Evolutionary conservation across 1,140 invertebrate species (phyloP).

Genomic region (Pachyrhynchus sulphureomaculatus): DNA sequence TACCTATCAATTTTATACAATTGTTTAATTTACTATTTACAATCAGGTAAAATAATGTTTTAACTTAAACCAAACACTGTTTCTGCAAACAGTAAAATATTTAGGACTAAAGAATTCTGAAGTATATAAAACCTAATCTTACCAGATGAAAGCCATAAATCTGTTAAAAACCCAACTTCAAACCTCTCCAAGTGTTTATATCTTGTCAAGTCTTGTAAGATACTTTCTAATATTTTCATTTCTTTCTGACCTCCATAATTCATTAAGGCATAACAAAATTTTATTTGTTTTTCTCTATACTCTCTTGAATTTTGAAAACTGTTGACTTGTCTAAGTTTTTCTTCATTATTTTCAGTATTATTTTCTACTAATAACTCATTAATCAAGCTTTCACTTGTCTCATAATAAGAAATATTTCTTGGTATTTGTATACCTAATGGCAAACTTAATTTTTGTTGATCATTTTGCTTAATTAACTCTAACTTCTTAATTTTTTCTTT

Average conservation of each 20-base stretch:
- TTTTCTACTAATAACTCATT: conserved; percentile 15
- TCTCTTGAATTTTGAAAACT: neutral
- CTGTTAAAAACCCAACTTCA: conserved; percentile 26
- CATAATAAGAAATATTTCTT: conserved; percentile 23
- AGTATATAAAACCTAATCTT: neutral
- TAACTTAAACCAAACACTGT: neutral
- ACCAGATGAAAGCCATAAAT: conserved; percentile 11
- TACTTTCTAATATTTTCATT: conserved; percentile 9
- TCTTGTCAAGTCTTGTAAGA: conserved; percentile 8
- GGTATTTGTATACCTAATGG: neutral
- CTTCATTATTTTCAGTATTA: neutral
- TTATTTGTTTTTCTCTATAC: conserved; percentile 29
- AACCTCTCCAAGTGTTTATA: conserved; percentile 15
- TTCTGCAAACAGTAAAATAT: neutral
- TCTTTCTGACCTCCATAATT: conserved; percentile 1
- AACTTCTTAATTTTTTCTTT: conserved; percentile 13
- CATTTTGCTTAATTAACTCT: conserved; percentile 25
- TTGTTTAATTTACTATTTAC: no score
- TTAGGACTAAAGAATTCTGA: neutral
- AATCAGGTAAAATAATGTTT: no score
- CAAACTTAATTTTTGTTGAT: conserved; percentile 16
- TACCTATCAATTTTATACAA: no score
- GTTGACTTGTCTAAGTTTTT: neutral
- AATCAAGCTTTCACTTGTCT: conserved; percentile 27
- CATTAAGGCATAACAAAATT: conserved; percentile 27